Conservation (phyloP, 2,113 vertebrate genomes). For the Conger conger region DNA sequence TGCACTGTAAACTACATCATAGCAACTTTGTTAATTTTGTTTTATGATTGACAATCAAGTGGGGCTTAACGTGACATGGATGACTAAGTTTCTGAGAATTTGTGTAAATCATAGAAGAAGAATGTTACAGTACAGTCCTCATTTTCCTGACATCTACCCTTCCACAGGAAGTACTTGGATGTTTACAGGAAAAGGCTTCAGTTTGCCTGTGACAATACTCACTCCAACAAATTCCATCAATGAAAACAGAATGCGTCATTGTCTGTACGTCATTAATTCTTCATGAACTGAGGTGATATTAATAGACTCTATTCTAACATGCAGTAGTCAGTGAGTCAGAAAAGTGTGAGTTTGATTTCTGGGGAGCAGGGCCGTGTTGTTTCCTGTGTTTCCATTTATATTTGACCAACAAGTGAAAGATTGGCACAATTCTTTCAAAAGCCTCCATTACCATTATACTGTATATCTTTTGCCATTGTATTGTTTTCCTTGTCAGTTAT, state of each 20-base stretch:
- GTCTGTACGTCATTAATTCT: background rate
- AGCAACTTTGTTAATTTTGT: no score
- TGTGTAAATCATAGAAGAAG: slow-evolving; percentile 45
- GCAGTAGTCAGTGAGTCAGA: background rate
- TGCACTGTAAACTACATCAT: no score
- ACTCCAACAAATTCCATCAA: slow-evolving; percentile 14
- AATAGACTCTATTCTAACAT: slow-evolving; percentile 30
- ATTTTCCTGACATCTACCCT: slow-evolving; percentile 45
- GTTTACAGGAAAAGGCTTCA: slow-evolving; percentile 72
- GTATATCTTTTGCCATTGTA: no score
- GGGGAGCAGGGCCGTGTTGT: slow-evolving; percentile 51
- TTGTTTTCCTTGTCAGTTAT: slow-evolving; percentile 31
- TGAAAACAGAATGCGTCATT: background rate
- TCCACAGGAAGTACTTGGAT: slow-evolving; percentile 66
- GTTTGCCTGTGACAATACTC: slow-evolving; percentile 47
- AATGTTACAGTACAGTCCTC: slow-evolving; percentile 34
- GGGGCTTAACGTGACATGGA: slow-evolving; percentile 31
- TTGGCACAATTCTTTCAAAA: background rate
- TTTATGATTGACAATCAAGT: background rate
- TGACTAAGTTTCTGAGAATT: slow-evolving; percentile 42
- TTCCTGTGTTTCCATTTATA: slow-evolving; percentile 57
- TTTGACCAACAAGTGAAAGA: background rate
- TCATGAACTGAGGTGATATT: slow-evolving; percentile 45
- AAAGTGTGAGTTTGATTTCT: background rate
- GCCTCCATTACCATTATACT: background rate